Conservation (phyloP, 2,888 invertebrate species). For the Trichogramma dendrolimi region DNA sequence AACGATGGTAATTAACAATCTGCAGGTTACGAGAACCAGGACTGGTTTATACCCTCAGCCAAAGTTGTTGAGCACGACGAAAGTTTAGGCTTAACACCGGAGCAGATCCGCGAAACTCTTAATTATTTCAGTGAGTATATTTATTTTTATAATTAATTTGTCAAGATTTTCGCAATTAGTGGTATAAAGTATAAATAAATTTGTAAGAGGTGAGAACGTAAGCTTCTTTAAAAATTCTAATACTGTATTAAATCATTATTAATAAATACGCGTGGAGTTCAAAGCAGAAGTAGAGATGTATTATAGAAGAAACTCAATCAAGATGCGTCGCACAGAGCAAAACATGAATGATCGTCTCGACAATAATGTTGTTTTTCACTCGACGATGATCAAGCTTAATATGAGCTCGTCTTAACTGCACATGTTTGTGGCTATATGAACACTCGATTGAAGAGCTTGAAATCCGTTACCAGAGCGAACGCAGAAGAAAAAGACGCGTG, state of each 20-base stretch:
- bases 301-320: background rate
- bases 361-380: too few species aligned
- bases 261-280: background rate
- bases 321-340: background rate
- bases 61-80: slow-evolving; percentile 69
- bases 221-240: background rate
- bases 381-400: too few species aligned
- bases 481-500: too few species aligned
- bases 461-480: too few species aligned
- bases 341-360: too few species aligned
- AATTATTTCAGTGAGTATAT: slow-evolving; percentile 92
- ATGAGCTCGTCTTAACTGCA: too few species aligned
- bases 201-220: background rate
- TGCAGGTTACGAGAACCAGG: slow-evolving; percentile 84
- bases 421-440: too few species aligned
- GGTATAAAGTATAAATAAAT: background rate
- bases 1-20: slow-evolving; percentile 23
- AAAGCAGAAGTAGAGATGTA: background rate
- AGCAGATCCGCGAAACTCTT: slow-evolving; percentile 92
- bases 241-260: background rate
- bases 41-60: slow-evolving; percentile 90
- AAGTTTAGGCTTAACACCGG: slow-evolving; percentile 81
- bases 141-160: background rate
- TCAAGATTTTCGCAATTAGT: background rate
- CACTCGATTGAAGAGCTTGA: too few species aligned